Base-by-base conservation (phyloP, 2,797 vertebrate species). In the Falco berigora region DNA sequence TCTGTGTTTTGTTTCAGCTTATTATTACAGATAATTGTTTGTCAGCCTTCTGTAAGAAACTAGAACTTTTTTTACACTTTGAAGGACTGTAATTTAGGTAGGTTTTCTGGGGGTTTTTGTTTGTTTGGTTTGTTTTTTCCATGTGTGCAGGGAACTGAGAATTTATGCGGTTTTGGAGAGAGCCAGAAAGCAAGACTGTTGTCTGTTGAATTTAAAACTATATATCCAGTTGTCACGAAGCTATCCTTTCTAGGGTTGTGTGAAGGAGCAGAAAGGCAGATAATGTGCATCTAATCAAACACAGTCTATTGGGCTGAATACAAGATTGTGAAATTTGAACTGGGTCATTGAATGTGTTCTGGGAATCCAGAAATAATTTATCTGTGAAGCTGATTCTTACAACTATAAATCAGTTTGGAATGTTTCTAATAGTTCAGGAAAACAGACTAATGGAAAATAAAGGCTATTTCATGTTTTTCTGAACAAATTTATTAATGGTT, bases 291-390 rank as follows among this genome's bases (percentile, higher is more conserved):
- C 93, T 96, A 95, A 96, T 95, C 86, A 96, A 96, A 90, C 61
- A 74, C 92, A 95, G 71, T 81, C 86, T 17, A 58, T 92, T 96
- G 92, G 93, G 90, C 67, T 82, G 80, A 64, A 91, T 74, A 92
- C 93, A 95, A 87, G 94, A 93, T 94, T 96, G 90, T 96, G 96
- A 96, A 96, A 95, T 87, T 96, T 95, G 86, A 96, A 95, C 91
- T 75, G 86, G 90, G 47, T 92, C 9, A 73, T 7, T 82, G 73
- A 66, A 82, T 90, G 53, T 89, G 68, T 94, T 95, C 90, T 96
- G 94, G 90, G 93, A 96, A 96, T 93, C 59, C 77, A 95, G 88
- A 94, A 95, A 89, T 94, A 88, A 94, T 94, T 95, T 87, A 87
- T 94, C 15, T 79, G 55, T 90, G 71, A 78, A 90, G 92, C 78